These are phyloP conservation scores for Esperia sulphurella DNA, from an alignment of 2,888 invertebrate species.

Conservation along the genomic window DNA sequence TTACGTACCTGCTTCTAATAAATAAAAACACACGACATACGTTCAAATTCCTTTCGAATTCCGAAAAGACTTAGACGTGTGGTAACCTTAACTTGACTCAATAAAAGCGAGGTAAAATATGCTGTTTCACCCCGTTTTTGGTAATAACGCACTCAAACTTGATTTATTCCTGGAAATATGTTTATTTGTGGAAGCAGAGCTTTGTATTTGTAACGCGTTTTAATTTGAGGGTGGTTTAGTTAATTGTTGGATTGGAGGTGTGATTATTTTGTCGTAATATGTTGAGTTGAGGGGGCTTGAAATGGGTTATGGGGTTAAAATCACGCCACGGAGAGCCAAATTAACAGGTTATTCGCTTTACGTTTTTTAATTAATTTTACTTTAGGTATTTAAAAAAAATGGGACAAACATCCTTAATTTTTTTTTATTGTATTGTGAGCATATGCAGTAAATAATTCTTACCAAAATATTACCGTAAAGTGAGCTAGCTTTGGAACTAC, in stretches of 20 bases:
- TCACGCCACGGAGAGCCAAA: neutral
- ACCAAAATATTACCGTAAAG: too few relatives aligned
- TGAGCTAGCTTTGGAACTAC: too few relatives aligned
- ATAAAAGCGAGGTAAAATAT: neutral
- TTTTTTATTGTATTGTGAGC: too few relatives aligned
- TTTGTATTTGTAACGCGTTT: constrained; percentile 11
- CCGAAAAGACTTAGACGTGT: neutral
- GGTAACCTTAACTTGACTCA: neutral
- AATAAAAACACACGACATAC: too few relatives aligned
- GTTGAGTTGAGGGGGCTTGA: neutral
- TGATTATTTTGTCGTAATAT: neutral
- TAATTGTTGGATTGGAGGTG: neutral
- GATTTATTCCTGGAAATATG: constrained; percentile 9
- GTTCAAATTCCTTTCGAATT: neutral
- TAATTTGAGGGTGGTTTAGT: constrained; percentile 4
- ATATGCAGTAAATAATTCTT: too few relatives aligned
- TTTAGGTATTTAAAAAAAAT: too few relatives aligned
- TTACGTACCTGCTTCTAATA: too few relatives aligned
- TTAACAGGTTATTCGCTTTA: neutral
- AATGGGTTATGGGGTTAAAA: neutral
- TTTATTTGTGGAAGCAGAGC: constrained; percentile 6
- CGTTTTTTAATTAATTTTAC: too few relatives aligned
- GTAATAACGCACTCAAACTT: constrained; percentile 7
- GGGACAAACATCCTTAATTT: too few relatives aligned
- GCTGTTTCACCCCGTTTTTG: constrained; percentile 3